Percentiles rank a stretch among this genome's conserved stretches.
Conservation (phyloP, 2,797 vertebrate species). For the Phrynocephalus vlangalii region DNA sequence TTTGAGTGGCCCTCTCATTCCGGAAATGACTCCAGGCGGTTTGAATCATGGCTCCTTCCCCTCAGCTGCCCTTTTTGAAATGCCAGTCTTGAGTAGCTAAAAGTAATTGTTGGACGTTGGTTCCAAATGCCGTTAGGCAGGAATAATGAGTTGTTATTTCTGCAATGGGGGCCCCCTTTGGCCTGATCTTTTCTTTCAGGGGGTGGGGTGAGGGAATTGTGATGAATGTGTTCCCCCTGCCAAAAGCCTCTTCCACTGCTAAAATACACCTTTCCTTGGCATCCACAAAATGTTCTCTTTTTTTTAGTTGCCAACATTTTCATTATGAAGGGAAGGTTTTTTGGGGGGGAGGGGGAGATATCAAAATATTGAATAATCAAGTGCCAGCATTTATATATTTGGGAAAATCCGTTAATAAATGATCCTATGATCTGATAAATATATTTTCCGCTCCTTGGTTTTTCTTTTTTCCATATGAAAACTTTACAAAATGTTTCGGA, state of each 20-base stretch:
- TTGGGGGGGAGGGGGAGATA: constrained; percentile 29
- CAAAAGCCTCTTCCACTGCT: fast-evolving
- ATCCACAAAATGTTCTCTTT: fast-evolving
- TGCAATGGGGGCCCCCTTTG: fast-evolving
- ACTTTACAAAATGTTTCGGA: not conserved
- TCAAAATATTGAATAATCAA: constrained; percentile 60
- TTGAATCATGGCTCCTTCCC: fast-evolving
- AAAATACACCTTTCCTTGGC: not conserved
- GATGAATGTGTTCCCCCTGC: fast-evolving
- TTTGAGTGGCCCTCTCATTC: not conserved
- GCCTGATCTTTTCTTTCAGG: not conserved
- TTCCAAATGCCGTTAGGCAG: not conserved
- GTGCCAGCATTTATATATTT: constrained; percentile 54
- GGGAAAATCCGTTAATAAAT: constrained; percentile 64
- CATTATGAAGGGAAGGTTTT: not conserved
- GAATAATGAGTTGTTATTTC: fast-evolving
- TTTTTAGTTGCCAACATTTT: constrained; percentile 61
- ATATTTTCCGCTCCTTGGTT: not conserved
- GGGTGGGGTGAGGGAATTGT: not conserved
- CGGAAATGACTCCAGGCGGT: fast-evolving
- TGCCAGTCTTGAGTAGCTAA: not conserved
- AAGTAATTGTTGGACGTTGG: not conserved
- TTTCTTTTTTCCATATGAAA: not conserved
- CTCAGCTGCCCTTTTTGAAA: fast-evolving
- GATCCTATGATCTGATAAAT: fast-evolving